These are phyloP conservation scores for Furcifer pardalis DNA, from an alignment of 2,797 vertebrate genomes.

Conservation along the genomic window DNA sequence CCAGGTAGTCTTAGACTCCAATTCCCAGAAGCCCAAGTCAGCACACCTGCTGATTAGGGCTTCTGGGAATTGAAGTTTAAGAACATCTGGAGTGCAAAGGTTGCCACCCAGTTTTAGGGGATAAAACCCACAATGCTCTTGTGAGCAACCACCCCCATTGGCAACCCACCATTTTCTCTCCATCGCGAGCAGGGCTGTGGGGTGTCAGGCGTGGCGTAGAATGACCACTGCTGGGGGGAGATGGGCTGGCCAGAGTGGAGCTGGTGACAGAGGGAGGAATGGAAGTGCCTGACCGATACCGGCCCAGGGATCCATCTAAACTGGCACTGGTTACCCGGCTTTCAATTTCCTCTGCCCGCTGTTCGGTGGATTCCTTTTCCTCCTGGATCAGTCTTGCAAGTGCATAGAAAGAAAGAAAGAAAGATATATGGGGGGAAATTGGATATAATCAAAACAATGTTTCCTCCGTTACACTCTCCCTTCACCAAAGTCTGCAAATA, in stretches of 20 bases:
- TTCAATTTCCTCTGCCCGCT: conserved; percentile 95
- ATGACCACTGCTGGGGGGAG: conserved; percentile 90
- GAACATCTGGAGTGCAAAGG: too few relatives aligned
- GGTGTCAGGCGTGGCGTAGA: conserved; percentile 89
- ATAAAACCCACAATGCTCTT: conserved; percentile 68
- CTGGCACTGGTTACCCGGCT: conserved; percentile 88
- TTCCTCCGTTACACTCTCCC: not conserved
- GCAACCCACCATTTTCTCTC: conserved; percentile 83
- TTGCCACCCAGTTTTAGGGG: too few relatives aligned
- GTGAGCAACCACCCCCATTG: conserved; percentile 71
- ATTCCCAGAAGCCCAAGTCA: too few relatives aligned
- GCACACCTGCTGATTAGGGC: too few relatives aligned
- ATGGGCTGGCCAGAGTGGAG: conserved; percentile 81
- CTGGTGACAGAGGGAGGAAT: conserved; percentile 80
- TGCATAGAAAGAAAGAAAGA: not conserved
- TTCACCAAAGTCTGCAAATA: not conserved
- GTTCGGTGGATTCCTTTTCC: conserved; percentile 93
- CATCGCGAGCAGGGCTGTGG: conserved; percentile 90
- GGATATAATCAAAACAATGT: not conserved
- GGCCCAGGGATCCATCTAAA: conserved; percentile 82
- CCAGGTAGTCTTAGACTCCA: too few relatives aligned
- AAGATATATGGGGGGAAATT: not conserved
- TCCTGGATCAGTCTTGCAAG: conserved; percentile 91
- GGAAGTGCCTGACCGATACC: conserved; percentile 88
- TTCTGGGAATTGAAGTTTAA: too few relatives aligned